These are phyloP conservation scores for Spinibarbus caldwelli DNA, from an alignment of 2,797 vertebrate species.

Conservation along the genomic window DNA sequence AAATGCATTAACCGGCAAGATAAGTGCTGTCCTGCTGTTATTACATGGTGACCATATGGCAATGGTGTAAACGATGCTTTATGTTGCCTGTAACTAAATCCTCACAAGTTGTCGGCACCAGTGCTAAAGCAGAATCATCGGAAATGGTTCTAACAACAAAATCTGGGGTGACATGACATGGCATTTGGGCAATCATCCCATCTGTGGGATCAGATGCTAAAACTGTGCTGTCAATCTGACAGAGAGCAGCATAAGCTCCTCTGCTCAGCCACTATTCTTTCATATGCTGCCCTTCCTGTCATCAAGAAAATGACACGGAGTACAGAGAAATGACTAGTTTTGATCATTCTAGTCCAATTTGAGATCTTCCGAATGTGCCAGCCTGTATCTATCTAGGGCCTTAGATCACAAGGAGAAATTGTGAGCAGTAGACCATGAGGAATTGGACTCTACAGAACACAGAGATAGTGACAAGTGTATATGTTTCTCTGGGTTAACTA, in stretches of 20 bases:
- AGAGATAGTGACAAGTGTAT: not conserved
- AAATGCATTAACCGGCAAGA: not conserved
- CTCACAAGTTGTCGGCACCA: not conserved
- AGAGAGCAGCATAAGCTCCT: conserved; percentile 1
- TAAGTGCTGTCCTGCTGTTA: not conserved
- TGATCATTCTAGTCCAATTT: not conserved
- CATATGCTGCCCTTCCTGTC: not conserved
- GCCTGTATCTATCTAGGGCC: not conserved
- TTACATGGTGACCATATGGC: conserved; percentile 2
- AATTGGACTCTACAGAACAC: not conserved
- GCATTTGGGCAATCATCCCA: conserved; percentile 4
- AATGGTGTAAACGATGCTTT: conserved; percentile 4
- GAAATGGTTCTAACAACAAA: conserved; percentile 12
- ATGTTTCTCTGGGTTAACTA: not conserved
- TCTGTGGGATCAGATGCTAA: conserved; percentile 30
- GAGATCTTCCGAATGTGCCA: not conserved
- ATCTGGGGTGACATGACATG: no score
- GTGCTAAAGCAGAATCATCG: conserved; percentile 1
- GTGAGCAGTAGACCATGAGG: not conserved
- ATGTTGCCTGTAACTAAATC: conserved; percentile 12
- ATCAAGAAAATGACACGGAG: conserved; percentile 1
- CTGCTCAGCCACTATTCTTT: conserved; percentile 3
- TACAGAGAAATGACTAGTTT: not conserved
- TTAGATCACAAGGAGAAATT: not conserved
- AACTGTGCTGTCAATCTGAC: conserved; percentile 20